Percentiles rank a stretch among this genome's conserved stretches.
phyloP scores from a whole-genome alignment of 1,140 invertebrate genomes.

The Probaryconus sp. region DNA sequence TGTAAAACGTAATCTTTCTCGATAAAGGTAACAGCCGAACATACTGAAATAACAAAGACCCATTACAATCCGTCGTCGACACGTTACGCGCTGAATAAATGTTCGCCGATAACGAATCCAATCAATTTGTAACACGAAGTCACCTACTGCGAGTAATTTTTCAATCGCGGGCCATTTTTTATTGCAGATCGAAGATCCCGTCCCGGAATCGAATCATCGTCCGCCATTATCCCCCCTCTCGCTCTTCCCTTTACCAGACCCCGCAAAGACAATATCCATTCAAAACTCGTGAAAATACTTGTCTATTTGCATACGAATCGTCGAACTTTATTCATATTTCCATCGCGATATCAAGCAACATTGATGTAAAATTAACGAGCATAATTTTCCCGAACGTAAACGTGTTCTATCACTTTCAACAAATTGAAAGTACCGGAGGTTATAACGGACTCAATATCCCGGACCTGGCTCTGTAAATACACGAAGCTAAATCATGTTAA shows the following conservation, averaged over 20 bases:
- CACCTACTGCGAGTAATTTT: constrained; percentile 32
- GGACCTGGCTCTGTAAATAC: too few species aligned
- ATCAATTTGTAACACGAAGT: constrained; percentile 34
- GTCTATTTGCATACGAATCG: constrained; percentile 33
- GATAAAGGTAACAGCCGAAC: too few species aligned
- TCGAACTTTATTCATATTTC: constrained; percentile 21
- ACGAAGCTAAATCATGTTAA: too few species aligned
- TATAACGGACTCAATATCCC: not conserved
- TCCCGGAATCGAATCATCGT: constrained; percentile 30
- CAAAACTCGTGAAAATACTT: constrained; percentile 19
- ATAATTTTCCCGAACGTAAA: too few species aligned
- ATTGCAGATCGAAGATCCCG: constrained; percentile 9
- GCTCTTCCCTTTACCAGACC: too few species aligned
- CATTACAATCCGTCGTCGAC: too few species aligned
- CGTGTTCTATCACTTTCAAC: constrained; percentile 25
- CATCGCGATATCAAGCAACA: too few species aligned
- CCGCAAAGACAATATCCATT: constrained; percentile 26
- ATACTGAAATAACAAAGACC: too few species aligned
- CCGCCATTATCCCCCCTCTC: constrained; percentile 1
- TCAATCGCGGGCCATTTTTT: constrained; percentile 23
- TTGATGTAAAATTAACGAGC: constrained; percentile 33
- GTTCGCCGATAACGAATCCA: constrained; percentile 9
- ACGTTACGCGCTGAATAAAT: not conserved
- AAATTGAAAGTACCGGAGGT: constrained; percentile 17
- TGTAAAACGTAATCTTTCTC: too few species aligned